Evolutionary conservation across 2,113 vertebrate species (phyloP).

Genomic region (Micronycteris hirsuta): DNA sequence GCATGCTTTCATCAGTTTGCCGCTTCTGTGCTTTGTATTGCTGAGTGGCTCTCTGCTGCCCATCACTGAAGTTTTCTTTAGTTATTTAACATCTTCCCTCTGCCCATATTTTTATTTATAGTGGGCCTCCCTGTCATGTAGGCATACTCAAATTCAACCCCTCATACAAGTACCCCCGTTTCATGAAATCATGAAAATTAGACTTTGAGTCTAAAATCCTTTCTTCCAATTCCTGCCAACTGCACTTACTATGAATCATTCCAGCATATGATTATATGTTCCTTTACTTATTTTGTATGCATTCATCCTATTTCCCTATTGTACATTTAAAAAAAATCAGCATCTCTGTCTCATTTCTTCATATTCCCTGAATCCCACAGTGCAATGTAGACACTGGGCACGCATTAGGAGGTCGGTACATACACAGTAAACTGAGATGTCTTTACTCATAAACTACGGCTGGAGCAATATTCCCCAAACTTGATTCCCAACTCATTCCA

Average conservation of each 20-base stretch:
- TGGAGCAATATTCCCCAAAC: not conserved
- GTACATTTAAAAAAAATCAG: not conserved
- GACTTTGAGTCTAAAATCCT: not conserved
- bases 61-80: not conserved
- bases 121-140: not conserved
- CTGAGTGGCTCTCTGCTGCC: not conserved
- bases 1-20: not conserved
- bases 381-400: not conserved
- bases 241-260: not conserved
- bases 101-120: not conserved
- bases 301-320: not conserved
- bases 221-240: not conserved
- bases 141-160: not conserved
- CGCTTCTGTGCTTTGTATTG: not conserved
- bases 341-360: not conserved
- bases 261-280: not conserved
- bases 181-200: not conserved
- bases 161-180: not conserved
- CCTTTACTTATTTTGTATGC: not conserved
- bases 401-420: not conserved
- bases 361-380: not conserved
- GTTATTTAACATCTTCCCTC: not conserved
- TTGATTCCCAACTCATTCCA: not conserved
- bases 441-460: not conserved
- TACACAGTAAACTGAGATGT: not conserved